A percentile compares a stretch with the other conserved stretches of the same genome.
Evolutionary conservation across 30 jellyfish, hydroid and myxozoan genomes (phyloP).

Genomic region (Aurelia sp.): DNA sequence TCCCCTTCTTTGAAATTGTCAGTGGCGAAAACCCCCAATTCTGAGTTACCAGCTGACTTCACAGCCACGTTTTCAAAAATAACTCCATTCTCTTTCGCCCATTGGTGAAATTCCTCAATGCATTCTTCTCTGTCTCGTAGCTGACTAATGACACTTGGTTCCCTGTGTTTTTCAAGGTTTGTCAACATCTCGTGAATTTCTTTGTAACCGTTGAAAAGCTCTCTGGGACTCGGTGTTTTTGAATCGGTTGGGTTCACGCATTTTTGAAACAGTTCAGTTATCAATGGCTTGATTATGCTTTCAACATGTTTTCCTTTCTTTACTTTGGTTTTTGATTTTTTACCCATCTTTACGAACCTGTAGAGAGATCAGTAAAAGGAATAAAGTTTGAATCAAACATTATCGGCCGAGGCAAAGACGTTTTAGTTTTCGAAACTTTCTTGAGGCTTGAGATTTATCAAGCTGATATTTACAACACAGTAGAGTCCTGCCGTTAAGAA

Average conservation of each 20-base stretch:
- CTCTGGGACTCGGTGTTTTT: constrained; percentile 52
- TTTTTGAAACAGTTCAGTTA: constrained; percentile 50
- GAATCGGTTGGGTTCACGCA: constrained; percentile 40
- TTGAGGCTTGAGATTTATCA: too few relatives aligned
- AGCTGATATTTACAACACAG: too few relatives aligned
- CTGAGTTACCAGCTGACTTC: background rate
- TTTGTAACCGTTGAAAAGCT: constrained; percentile 26
- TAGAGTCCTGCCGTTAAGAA: too few relatives aligned
- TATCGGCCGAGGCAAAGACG: too few relatives aligned
- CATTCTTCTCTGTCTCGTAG: constrained; percentile 24
- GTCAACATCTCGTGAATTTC: constrained; percentile 42
- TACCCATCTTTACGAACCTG: constrained; percentile 50
- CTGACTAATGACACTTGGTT: constrained; percentile 6
- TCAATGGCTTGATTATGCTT: background rate
- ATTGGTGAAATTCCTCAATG: constrained; percentile 19
- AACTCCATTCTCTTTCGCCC: constrained; percentile 36
- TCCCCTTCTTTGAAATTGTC: constrained; percentile 28
- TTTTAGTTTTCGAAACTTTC: too few relatives aligned
- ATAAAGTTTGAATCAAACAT: too few relatives aligned
- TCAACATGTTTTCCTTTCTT: background rate
- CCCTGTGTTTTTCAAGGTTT: constrained; percentile 19
- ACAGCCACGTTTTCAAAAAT: constrained; percentile 30
- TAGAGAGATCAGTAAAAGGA: too few relatives aligned
- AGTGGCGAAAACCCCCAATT: constrained; percentile 49
- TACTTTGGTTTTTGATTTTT: constrained; percentile 47